Conservation (phyloP, 2,797 vertebrate genomes). For the Leptatherina wallacei region DNA sequence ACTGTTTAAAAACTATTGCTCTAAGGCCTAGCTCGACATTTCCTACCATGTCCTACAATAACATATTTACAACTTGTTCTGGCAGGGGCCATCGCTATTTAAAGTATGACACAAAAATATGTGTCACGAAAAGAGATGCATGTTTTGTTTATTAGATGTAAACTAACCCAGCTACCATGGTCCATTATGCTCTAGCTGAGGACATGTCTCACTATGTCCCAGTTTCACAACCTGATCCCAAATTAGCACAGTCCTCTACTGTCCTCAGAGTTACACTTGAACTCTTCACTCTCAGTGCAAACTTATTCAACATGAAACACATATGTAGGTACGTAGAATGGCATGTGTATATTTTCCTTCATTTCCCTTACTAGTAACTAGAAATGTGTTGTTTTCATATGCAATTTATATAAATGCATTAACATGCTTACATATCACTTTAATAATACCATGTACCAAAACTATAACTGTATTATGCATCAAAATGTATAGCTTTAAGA, state of each 20-base stretch:
- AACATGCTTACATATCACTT: background rate
- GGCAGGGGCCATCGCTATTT: background rate
- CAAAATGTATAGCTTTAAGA: background rate
- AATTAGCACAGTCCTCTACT: slow-evolving; percentile 47
- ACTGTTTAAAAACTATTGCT: background rate
- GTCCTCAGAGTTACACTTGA: slow-evolving; percentile 26
- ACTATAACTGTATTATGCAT: background rate
- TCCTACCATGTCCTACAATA: background rate
- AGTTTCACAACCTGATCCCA: slow-evolving; percentile 46
- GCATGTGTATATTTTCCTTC: background rate
- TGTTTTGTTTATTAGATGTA: slow-evolving; percentile 8
- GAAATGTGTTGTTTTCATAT: background rate
- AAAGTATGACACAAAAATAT: slow-evolving; percentile 1
- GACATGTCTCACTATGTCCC: slow-evolving; percentile 27
- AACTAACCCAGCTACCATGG: background rate
- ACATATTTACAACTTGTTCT: background rate
- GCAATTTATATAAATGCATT: background rate
- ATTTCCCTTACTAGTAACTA: background rate
- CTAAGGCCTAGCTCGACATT: background rate
- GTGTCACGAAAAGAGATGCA: background rate
- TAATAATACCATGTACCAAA: background rate
- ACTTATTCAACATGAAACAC: background rate
- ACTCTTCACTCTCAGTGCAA: slow-evolving; percentile 3
- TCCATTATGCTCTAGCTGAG: slow-evolving; percentile 15
- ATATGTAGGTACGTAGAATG: background rate